A percentile compares a stretch with the other conserved stretches of the same genome.
Evolutionary conservation across 2,888 invertebrate species (phyloP).

Genomic region (Drosophila subsilvestris): DNA sequence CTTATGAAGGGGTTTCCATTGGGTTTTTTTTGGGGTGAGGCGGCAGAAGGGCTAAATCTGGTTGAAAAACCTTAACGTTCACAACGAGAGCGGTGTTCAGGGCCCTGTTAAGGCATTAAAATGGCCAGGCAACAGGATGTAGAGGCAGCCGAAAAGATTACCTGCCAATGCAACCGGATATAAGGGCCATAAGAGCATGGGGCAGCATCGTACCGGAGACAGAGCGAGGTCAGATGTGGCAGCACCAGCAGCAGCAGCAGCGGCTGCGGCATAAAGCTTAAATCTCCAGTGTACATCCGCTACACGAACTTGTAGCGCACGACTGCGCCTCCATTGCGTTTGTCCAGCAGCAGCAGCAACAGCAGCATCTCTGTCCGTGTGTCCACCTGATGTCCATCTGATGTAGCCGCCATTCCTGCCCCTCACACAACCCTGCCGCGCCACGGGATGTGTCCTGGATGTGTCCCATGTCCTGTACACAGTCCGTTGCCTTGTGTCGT

Average conservation of each 20-base stretch:
- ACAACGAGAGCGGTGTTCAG: neutral
- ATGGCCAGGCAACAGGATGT: constrained; percentile 65
- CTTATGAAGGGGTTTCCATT: constrained; percentile 2
- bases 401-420: neutral
- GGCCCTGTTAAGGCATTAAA: constrained; percentile 59
- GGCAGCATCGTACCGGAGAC: constrained; percentile 39
- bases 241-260: neutral
- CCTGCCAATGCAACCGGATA: constrained; percentile 79
- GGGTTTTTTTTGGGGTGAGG: neutral
- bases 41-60: constrained; percentile 57
- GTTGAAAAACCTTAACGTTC: constrained; percentile 60
- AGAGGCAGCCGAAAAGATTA: constrained; percentile 66
- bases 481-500: constrained; percentile 51
- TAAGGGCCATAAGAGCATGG: constrained; percentile 53
- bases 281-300: constrained; percentile 75
- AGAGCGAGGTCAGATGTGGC: constrained; percentile 25
- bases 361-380: constrained; percentile 10
- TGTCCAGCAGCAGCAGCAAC: constrained; percentile 18
- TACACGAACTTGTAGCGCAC: constrained; percentile 77
- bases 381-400: constrained; percentile 10
- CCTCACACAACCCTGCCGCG: neutral
- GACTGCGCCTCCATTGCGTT: constrained; percentile 56
- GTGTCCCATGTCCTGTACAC: constrained; percentile 25
- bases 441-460: neutral
- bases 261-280: constrained; percentile 58